These are phyloP conservation scores for Nemotelus pantherinus DNA, from an alignment of 2,888 invertebrate species.

Conservation along the genomic window DNA sequence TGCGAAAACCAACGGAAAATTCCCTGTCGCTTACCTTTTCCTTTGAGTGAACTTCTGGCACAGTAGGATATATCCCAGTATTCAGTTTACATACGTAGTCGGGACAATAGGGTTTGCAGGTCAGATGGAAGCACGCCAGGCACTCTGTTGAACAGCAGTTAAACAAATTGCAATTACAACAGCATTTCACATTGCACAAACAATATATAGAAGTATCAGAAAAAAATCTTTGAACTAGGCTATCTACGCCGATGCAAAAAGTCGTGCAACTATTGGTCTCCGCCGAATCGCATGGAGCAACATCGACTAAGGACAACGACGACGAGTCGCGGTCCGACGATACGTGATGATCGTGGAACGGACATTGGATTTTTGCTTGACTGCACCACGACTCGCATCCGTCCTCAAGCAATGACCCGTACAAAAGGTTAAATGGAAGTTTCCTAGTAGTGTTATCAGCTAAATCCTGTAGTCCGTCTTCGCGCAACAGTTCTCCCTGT, in stretches of 20 bases:
- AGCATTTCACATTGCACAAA: conserved; percentile 50
- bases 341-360: too few relatives aligned
- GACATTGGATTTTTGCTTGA: too few relatives aligned
- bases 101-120: conserved; percentile 51
- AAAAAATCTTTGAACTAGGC: not conserved
- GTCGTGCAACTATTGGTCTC: too few relatives aligned
- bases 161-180: conserved; percentile 50
- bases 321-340: not conserved
- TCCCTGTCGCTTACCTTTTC: conserved; percentile 14
- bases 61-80: conserved; percentile 38
- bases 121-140: conserved; percentile 53
- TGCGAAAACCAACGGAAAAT: not conserved
- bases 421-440: too few relatives aligned
- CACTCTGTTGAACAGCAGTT: conserved; percentile 53
- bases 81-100: conserved; percentile 50
- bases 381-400: too few relatives aligned
- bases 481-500: too few relatives aligned
- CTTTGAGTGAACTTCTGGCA: conserved; percentile 30
- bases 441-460: too few relatives aligned
- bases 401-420: too few relatives aligned
- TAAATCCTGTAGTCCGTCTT: too few relatives aligned
- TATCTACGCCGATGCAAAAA: not conserved
- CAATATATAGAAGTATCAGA: conserved; percentile 41
- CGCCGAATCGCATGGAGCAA: too few relatives aligned
- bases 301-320: not conserved